Conservation (phyloP, 2,113 vertebrate species). For the Engystomops pustulosus region DNA sequence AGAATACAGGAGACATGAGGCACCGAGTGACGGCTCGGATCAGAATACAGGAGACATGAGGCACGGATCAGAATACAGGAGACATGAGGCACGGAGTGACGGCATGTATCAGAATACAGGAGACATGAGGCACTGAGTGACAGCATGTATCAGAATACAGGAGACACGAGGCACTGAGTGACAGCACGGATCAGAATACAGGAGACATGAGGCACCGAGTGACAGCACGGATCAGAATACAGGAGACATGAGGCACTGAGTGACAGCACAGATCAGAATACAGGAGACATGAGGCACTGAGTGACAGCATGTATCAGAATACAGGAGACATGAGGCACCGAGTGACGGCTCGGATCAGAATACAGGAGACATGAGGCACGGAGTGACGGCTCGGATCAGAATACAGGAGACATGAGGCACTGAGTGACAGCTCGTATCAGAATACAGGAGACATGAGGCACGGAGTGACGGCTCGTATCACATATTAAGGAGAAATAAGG, state of each 20-base stretch:
- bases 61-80: no score
- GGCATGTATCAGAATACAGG: background rate
- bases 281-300: no score
- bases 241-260: no score
- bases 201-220: background rate
- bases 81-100: background rate
- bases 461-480: no score
- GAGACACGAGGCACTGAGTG: background rate
- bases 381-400: background rate
- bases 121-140: background rate
- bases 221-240: background rate
- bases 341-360: background rate
- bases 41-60: background rate
- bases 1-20: background rate
- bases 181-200: background rate
- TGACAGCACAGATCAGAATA: no score
- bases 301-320: no score
- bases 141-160: background rate
- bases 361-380: background rate
- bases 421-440: no score
- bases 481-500: no score
- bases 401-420: background rate
- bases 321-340: background rate
- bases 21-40: background rate
- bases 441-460: no score